Conservation (phyloP, 2,113 vertebrate species). For the Actenoides lindsayi region DNA sequence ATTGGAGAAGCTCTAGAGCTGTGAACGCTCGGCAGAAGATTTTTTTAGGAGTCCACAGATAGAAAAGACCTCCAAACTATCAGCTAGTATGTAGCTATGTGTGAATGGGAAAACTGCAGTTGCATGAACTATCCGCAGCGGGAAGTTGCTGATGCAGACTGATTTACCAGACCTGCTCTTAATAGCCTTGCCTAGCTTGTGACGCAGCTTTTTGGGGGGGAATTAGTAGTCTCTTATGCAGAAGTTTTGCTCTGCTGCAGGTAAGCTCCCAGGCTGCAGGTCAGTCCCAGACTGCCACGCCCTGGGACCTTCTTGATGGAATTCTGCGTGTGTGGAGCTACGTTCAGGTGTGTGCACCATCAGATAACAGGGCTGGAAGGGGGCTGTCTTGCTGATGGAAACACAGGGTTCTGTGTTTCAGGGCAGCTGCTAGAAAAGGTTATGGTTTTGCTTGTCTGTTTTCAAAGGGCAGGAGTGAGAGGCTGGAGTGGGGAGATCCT, state of each 20-base stretch:
- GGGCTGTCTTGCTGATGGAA: neutral
- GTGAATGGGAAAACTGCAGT: neutral
- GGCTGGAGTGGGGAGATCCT: neutral
- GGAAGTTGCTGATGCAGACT: neutral
- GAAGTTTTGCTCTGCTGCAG: neutral
- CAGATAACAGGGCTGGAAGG: neutral
- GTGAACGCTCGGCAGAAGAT: neutral
- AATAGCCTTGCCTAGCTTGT: neutral
- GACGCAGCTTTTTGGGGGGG: neutral
- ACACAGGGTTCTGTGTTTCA: neutral
- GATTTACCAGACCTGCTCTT: neutral
- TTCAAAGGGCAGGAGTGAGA: neutral
- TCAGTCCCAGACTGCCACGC: neutral
- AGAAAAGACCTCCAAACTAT: neutral
- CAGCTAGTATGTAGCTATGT: neutral
- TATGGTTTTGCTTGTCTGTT: neutral
- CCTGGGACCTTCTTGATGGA: neutral
- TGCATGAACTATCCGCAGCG: neutral
- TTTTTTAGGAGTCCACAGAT: neutral
- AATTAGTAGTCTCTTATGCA: neutral
- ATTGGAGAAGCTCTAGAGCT: neutral
- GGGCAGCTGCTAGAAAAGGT: neutral
- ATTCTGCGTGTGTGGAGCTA: neutral
- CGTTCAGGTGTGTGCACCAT: fast-evolving
- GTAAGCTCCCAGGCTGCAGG: neutral